phyloP scores from a whole-genome alignment of 2,797 vertebrate species.

The Oophaga sylvatica region DNA sequence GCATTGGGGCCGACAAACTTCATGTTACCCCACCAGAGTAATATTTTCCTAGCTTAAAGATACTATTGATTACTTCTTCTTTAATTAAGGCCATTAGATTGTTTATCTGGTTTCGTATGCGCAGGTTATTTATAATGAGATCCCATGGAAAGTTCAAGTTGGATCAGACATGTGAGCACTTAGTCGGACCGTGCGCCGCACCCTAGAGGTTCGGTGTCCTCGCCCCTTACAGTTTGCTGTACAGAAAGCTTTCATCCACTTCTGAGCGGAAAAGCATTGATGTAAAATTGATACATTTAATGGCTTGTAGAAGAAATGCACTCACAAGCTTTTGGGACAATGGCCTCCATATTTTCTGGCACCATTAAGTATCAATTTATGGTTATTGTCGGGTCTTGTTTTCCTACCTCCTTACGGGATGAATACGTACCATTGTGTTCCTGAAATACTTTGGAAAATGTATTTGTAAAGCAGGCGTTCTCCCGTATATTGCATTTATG shows the following conservation, averaged over 20 bases:
- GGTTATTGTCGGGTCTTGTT: background rate
- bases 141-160: background rate
- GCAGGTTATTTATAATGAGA: background rate
- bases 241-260: conserved; percentile 36
- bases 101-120: background rate
- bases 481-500: background rate
- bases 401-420: conserved; percentile 1
- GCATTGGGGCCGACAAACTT: too few species aligned
- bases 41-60: background rate
- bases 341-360: conserved; percentile 10
- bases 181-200: background rate
- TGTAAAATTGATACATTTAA: conserved; percentile 16
- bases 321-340: conserved; percentile 6
- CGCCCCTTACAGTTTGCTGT: background rate
- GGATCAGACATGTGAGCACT: background rate
- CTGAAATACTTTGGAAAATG: background rate
- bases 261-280: background rate
- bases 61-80: background rate
- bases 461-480: background rate
- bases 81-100: background rate
- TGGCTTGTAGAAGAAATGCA: background rate
- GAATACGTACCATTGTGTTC: background rate
- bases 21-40: background rate
- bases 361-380: conserved; percentile 8
- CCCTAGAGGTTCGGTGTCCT: conserved; percentile 29